Conservation (phyloP, 2,113 vertebrate species). For the Rostratula benghalensis region DNA sequence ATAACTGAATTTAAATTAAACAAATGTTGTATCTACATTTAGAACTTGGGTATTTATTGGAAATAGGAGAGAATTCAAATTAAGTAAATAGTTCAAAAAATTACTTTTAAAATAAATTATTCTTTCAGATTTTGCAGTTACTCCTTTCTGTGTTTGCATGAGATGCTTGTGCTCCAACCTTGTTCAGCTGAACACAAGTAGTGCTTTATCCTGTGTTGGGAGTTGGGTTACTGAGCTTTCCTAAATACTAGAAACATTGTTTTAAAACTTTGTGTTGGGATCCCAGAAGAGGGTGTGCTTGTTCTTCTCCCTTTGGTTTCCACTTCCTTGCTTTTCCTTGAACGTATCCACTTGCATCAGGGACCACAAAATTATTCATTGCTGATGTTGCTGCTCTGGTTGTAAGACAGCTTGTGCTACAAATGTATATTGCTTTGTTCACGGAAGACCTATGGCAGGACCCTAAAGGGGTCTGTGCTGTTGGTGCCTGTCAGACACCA, state of each 20-base stretch:
- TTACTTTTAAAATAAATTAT: background rate
- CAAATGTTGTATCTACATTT: background rate
- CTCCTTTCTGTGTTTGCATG: background rate
- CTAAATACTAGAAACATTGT: background rate
- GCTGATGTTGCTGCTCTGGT: background rate
- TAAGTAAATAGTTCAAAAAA: background rate
- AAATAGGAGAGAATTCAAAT: background rate
- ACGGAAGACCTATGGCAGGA: background rate
- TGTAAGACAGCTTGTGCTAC: background rate
- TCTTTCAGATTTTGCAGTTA: background rate
- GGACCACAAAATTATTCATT: background rate
- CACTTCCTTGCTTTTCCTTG: background rate
- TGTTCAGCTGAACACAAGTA: background rate
- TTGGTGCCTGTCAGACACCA: background rate
- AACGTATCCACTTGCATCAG: background rate
- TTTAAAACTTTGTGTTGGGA: background rate
- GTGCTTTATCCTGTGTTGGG: background rate
- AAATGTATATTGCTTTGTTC: background rate
- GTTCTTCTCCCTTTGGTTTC: background rate
- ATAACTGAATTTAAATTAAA: background rate
- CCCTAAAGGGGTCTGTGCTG: background rate
- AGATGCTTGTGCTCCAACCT: background rate
- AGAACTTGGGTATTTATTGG: background rate
- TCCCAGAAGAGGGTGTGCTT: background rate
- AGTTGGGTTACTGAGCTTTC: background rate